Evolutionary conservation across 2,888 invertebrate species (phyloP).

Genomic region (Kryphioiulus occultus): DNA sequence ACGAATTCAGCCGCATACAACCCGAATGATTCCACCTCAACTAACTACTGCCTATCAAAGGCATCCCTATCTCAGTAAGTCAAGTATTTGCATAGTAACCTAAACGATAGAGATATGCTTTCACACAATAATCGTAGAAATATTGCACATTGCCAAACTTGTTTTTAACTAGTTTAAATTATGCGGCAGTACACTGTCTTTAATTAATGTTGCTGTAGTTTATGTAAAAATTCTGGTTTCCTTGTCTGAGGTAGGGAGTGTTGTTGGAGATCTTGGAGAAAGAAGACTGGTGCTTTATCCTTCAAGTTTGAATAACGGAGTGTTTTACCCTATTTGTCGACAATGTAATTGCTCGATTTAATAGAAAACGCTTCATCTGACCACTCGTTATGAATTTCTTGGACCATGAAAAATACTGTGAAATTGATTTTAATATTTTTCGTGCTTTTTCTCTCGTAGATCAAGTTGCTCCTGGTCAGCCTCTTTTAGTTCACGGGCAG

Average conservation of each 20-base stretch:
- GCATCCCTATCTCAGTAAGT: constrained; percentile 49
- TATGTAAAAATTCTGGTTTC: no score
- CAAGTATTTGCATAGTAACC: neutral
- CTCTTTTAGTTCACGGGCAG: constrained; percentile 29
- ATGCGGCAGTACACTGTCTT: no score
- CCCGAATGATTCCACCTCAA: constrained; percentile 52
- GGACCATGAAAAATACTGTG: neutral
- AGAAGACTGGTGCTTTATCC: no score
- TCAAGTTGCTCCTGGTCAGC: constrained; percentile 43
- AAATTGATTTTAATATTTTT: neutral
- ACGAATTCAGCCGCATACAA: constrained; percentile 47
- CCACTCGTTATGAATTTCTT: neutral
- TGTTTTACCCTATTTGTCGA: no score
- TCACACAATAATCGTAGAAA: neutral
- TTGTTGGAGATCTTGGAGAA: neutral
- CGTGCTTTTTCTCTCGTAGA: neutral
- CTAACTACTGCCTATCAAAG: constrained; percentile 48
- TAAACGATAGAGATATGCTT: neutral
- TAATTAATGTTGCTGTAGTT: no score
- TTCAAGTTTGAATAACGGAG: no score
- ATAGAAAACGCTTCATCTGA: no score
- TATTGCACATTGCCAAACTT: no score
- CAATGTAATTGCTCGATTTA: no score
- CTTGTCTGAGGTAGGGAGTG: neutral
- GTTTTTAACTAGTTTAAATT: no score